Percentiles rank a stretch among this genome's conserved stretches.
These are phyloP conservation scores for Stictonetta naevosa DNA, from an alignment of 2,113 vertebrate genomes.

Conservation along the genomic window DNA sequence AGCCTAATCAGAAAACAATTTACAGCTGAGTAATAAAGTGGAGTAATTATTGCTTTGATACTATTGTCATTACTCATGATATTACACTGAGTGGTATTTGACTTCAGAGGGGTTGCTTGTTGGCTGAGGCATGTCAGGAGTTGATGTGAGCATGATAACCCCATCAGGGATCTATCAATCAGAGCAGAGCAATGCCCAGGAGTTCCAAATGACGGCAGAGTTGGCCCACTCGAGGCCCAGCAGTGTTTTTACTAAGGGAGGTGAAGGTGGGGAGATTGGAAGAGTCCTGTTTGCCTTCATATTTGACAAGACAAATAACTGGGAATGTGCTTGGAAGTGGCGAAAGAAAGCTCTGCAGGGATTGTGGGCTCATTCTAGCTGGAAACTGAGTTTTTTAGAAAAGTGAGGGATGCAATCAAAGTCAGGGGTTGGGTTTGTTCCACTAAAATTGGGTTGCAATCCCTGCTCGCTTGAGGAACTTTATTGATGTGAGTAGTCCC, in stretches of 20 bases:
- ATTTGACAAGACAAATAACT: slow-evolving; percentile 45
- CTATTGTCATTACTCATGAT: neutral
- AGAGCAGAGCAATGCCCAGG: slow-evolving; percentile 9
- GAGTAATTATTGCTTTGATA: neutral
- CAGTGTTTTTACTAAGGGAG: neutral
- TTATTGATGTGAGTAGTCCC: slow-evolving; percentile 56
- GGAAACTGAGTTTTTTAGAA: neutral
- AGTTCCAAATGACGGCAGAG: neutral
- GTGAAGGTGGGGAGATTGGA: neutral
- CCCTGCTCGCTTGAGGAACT: slow-evolving; percentile 33
- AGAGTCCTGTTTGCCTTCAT: neutral
- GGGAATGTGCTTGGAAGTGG: slow-evolving; percentile 28
- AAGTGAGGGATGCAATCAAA: slow-evolving; percentile 48
- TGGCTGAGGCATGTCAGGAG: neutral
- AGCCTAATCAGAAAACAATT: neutral
- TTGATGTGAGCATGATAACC: neutral
- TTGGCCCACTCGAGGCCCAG: neutral
- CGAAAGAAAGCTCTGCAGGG: neutral
- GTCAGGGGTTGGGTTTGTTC: slow-evolving; percentile 47
- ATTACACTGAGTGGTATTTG: neutral
- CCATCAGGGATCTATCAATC: neutral
- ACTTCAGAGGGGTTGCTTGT: neutral
- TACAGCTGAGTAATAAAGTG: neutral
- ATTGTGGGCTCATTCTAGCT: slow-evolving; percentile 39
- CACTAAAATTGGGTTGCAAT: slow-evolving; percentile 50